A percentile compares a stretch with the other conserved stretches of the same genome.
Conservation (phyloP, 2,888 invertebrate species). For the Mimachlamys varia region DNA sequence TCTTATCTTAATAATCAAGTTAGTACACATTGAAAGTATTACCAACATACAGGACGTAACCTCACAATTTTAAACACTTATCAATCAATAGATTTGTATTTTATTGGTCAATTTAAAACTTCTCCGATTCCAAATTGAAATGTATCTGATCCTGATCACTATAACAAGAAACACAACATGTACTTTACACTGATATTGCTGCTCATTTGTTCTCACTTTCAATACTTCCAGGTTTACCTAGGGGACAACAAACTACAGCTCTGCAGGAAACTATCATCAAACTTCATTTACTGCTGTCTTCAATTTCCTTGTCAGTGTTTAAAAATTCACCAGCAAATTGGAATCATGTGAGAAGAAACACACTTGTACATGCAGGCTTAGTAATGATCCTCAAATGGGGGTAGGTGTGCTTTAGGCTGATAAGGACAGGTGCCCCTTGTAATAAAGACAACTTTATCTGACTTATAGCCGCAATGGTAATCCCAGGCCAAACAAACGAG, state of each 20-base stretch:
- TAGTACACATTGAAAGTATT: too few species aligned
- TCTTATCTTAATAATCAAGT: too few species aligned
- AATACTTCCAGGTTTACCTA: not conserved
- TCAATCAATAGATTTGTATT: too few species aligned
- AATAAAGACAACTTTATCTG: constrained; percentile 7
- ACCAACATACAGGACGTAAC: too few species aligned
- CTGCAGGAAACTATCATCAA: not conserved
- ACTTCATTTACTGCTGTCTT: not conserved
- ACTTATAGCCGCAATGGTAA: not conserved
- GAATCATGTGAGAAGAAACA: not conserved
- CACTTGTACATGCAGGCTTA: not conserved
- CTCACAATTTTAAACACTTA: too few species aligned
- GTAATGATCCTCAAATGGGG: not conserved
- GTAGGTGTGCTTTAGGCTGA: not conserved
- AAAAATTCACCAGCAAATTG: constrained; percentile 4
- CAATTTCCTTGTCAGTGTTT: not conserved
- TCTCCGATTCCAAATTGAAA: too few species aligned
- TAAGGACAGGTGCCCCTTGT: not conserved
- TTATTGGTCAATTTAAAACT: too few species aligned
- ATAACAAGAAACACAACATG: not conserved
- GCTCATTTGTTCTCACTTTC: not conserved
- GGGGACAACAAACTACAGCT: not conserved
- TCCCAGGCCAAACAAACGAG: not conserved
- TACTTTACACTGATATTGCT: not conserved
- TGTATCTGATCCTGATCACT: too few species aligned